Evolutionary conservation across 2,888 invertebrate species (phyloP), one percentile per base, ranked within the genome.

Genomic region (Stenchaetothrips biformis): DNA sequence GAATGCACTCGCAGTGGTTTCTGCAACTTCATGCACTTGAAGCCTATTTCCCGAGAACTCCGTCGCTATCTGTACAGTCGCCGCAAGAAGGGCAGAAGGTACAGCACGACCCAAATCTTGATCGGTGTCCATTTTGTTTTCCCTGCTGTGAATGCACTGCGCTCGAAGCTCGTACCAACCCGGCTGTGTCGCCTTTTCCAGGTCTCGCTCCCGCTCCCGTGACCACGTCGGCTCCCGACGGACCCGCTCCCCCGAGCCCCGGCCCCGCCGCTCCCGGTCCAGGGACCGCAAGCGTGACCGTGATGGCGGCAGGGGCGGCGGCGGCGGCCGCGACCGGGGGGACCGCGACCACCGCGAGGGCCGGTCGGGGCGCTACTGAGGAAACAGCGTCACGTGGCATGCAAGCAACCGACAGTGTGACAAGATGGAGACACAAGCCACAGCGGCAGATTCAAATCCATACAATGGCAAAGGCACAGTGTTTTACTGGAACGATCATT

Each of bases 11-110:
- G 99, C 81, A 98, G 98, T 84, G 99, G 99, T 62, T 99, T 99
- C 88, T 99, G 99, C 88, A 99, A 99, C 89, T 99, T 99, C 88
- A 99, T 99, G 99, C 99, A 99, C 86, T 90, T 99, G 87, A 99
- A 99, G 86, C 99, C 99, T 16, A 99, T 99, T 84, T 98, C 98
- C 0, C 90, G 98, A 82, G 98, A 98, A 86, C 88, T 99, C 81
- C 90, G 98, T 83, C 92, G 97, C 88, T 95, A 90, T 84, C 85
- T 91, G 74, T 89, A 89, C 84, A 87, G 88, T 74, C 85, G 88
- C 16, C 85, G 86, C 79, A 83, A 86, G 81, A 83, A 85, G 82
- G 84, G 85, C 48, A 83, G 85, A 48, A 81, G 83, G 74, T 82
- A 81, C n/a, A n/a, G n/a, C n/a, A n/a, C 1, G 37, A 37, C 4